A percentile compares a stretch with the other conserved stretches of the same genome.
phyloP scores from a whole-genome alignment of 2,113 vertebrate genomes.

The Montifringilla adamsi region DNA sequence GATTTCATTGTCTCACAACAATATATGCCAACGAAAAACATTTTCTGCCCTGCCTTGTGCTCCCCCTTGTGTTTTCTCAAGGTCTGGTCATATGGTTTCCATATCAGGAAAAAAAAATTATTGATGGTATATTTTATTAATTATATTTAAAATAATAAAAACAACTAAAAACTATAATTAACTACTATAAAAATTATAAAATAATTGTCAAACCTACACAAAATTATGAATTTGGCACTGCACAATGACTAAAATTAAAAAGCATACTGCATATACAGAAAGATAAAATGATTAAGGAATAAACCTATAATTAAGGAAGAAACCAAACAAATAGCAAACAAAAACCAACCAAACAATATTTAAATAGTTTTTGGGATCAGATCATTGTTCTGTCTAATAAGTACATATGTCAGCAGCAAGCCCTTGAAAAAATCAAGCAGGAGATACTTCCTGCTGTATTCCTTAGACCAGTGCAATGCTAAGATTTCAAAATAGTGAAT shows the following conservation, averaged over 20 bases:
- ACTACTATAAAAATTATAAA: not conserved
- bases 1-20: slow-evolving; percentile 82
- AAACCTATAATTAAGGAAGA: not conserved
- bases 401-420: not conserved
- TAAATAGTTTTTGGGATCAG: not conserved
- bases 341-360: not conserved
- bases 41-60: slow-evolving; percentile 51
- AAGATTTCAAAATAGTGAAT: not conserved
- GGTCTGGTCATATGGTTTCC: not conserved
- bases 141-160: not conserved
- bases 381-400: not conserved
- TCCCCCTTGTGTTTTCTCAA: slow-evolving; percentile 36
- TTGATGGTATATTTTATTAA: not conserved
- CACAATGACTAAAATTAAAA: not conserved
- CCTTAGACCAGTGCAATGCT: not conserved
- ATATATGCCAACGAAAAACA: slow-evolving; percentile 72
- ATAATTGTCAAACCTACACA: not conserved
- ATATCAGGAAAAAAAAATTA: not conserved
- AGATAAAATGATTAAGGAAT: not conserved
- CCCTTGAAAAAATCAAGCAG: not conserved
- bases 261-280: not conserved
- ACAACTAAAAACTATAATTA: not conserved
- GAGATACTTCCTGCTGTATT: not conserved
- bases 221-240: not conserved
- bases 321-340: not conserved